A percentile compares a stretch with the other conserved stretches of the same genome.
Evolutionary conservation across 2,888 invertebrate genomes (phyloP).

Genomic region (Ecliptopera silaceata): DNA sequence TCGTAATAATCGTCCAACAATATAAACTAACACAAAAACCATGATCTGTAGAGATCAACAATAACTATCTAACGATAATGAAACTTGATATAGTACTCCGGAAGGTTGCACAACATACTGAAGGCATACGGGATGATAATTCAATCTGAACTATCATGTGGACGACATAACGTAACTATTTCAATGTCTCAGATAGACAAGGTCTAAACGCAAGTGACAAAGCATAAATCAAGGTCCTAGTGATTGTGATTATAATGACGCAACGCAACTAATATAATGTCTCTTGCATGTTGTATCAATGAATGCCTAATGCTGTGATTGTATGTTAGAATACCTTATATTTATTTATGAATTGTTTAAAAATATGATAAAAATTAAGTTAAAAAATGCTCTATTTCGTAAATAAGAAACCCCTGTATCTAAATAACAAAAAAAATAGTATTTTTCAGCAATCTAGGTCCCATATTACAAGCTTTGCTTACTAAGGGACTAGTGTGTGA

Average conservation of each 20-base stretch:
- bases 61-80: conserved; percentile 3
- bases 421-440: no score
- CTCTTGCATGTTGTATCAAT: conserved; percentile 23
- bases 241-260: conserved; percentile 32
- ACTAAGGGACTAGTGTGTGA: no score
- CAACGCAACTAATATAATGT: conserved; percentile 30
- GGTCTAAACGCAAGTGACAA: conserved; percentile 34
- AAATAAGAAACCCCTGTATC: no score
- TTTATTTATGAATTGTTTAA: no score
- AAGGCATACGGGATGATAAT: conserved; percentile 19
- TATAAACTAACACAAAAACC: not conserved
- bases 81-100: conserved; percentile 16
- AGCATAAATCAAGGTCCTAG: conserved; percentile 37
- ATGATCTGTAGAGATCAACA: conserved; percentile 9
- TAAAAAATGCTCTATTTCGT: no score
- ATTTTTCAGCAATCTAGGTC: no score
- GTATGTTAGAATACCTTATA: not conserved
- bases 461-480: no score
- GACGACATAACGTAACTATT: conserved; percentile 28
- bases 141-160: conserved; percentile 29
- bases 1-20: not conserved
- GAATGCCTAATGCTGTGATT: conserved; percentile 11
- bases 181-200: conserved; percentile 28
- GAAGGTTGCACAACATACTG: conserved; percentile 22
- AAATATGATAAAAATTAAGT: no score